A percentile compares a stretch with the other conserved stretches of the same genome.
Conservation (phyloP, 35 echinoderm and acorn worm species). For the Acanthaster planci region DNA sequence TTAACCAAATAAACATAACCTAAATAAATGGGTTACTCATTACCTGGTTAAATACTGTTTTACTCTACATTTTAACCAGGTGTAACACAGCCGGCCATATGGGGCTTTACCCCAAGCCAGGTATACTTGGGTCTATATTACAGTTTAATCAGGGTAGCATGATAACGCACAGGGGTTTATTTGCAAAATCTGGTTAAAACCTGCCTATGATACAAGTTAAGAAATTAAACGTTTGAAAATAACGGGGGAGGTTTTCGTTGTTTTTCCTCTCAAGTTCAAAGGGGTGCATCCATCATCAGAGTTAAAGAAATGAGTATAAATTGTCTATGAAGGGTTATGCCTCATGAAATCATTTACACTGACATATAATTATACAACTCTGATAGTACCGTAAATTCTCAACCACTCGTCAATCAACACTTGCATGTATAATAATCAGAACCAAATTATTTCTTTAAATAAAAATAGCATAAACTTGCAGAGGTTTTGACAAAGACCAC, state of each 20-base stretch:
- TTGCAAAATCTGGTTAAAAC: conserved; percentile 19
- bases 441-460: too few relatives aligned
- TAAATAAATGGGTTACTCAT: not conserved
- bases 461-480: too few relatives aligned
- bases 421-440: too few relatives aligned
- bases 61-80: conserved; percentile 21
- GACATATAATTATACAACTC: too few relatives aligned
- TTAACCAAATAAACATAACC: conserved; percentile 26
- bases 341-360: too few relatives aligned
- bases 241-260: conserved; percentile 1
- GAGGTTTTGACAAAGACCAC: not conserved
- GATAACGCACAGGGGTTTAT: not conserved
- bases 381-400: too few relatives aligned
- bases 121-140: not conserved
- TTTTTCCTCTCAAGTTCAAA: not conserved
- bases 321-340: too few relatives aligned
- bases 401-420: too few relatives aligned
- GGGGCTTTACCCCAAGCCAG: not conserved
- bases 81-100: not conserved
- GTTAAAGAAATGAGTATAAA: too few relatives aligned
- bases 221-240: conserved; percentile 27
- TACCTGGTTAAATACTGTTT: conserved; percentile 19
- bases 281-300: too few relatives aligned
- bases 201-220: conserved; percentile 26
- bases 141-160: conserved; percentile 28